Evolutionary conservation across 2,797 vertebrate species (phyloP).

Genomic region (Chaetophractus vellerosus): DNA sequence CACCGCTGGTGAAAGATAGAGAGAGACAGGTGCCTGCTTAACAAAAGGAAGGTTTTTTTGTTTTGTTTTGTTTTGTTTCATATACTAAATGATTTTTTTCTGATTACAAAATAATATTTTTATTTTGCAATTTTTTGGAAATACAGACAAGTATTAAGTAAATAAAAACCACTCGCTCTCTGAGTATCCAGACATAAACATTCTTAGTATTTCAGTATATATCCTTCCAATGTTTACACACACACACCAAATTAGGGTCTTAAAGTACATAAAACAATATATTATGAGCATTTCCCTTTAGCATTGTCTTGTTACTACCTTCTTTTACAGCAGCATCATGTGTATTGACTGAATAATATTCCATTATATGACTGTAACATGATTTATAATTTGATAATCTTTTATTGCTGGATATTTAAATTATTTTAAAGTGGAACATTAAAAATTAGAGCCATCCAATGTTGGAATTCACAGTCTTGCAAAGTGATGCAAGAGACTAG

Average conservation of each 20-base stretch:
- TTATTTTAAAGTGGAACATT: background rate
- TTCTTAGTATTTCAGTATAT: background rate
- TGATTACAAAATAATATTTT: no score
- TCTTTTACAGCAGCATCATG: background rate
- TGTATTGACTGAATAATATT: background rate
- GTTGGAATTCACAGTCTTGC: background rate
- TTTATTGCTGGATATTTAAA: conserved; percentile 9
- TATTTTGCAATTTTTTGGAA: background rate
- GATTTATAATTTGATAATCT: background rate
- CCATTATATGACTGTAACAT: background rate
- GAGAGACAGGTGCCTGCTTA: no score
- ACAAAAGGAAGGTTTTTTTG: no score
- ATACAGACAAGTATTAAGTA: background rate
- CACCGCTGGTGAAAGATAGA: no score
- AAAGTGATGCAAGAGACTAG: background rate
- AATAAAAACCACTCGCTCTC: background rate
- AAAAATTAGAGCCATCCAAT: background rate
- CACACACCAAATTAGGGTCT: background rate
- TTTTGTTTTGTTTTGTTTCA: no score
- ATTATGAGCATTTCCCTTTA: background rate
- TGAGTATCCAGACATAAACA: background rate
- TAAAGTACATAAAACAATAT: background rate
- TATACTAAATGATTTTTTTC: no score
- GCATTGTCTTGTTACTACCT: background rate
- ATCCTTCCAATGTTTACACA: background rate